Base-by-base conservation (phyloP, 2,797 vertebrate species). In the Onychomys arenicola region DNA sequence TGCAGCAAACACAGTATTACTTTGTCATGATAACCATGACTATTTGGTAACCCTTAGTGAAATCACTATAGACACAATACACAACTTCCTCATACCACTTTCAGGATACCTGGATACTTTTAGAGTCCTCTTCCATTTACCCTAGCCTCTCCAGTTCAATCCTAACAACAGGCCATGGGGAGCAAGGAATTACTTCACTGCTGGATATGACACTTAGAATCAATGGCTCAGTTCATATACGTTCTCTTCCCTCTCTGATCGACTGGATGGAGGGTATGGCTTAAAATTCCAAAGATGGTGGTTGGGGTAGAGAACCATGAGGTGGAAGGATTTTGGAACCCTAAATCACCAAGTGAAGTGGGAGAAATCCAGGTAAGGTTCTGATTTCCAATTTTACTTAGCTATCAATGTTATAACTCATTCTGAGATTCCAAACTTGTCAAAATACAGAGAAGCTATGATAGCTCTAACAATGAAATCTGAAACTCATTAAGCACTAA, bases 31-130 rank as follows among this genome's bases (percentile, higher is more conserved):
- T 49, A 16, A 73, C 73, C 2, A 3, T 37, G 46, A 67, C 3
- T 69, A 95, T 55, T 71, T 93, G 57, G 34, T 61, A 78, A 78
- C 63, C 49, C 93, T 37, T 76, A 82, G 92, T 76, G 23, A 93
- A 91, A 86, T 84, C 8, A 49, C 23, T 86, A 75, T 12, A 94
- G 34, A 89, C 75, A 83, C 0, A 88, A 52, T 17, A 77, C 10
- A 37, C 21, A 77, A 80, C 23, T 88, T 23, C 13, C 21, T 93
- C 21, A 10, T 1, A 13, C 5, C 10, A 52, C 13, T 91, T 40
- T 52, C 75, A 37, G 19, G 23, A 25, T 37, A 92, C 63, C 40
- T 0, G 46, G 9, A 80, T 52, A 29, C 5, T 7, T 55, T 80
- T 76, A 43, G 32, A 61, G n/a, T 61, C 6, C 80, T 78, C 37